Percentiles rank a stretch among this genome's conserved stretches.
Evolutionary conservation across 1,140 invertebrate species (phyloP).

Genomic region (Eulimnadia texana): DNA sequence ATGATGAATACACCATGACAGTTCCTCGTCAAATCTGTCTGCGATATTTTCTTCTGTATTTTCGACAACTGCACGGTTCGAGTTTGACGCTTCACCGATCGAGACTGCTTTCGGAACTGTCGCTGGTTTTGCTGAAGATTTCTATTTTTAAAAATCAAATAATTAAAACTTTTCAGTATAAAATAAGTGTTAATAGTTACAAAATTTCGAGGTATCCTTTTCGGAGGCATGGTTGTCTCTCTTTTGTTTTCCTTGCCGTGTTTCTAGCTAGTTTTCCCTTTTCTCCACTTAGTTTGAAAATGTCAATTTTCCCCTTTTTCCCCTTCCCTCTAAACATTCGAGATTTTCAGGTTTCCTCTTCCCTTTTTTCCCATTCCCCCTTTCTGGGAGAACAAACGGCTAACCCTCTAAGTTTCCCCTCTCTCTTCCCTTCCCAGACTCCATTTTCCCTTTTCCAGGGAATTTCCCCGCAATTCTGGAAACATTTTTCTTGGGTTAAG

Average conservation of each 20-base stretch:
- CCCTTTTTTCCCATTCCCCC: background rate
- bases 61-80: too few relatives aligned
- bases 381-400: background rate
- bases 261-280: too few relatives aligned
- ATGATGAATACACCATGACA: constrained; percentile 1
- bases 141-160: background rate
- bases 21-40: background rate
- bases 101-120: background rate
- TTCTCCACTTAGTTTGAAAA: too few relatives aligned
- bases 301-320: background rate
- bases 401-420: background rate
- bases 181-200: background rate
- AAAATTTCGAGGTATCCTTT: background rate
- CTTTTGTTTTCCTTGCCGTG: background rate
- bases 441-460: too few relatives aligned
- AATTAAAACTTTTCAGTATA: background rate
- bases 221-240: background rate
- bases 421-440: too few relatives aligned
- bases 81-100: too few relatives aligned
- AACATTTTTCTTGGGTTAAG: too few relatives aligned
- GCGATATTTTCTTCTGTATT: background rate
- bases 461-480: too few relatives aligned
- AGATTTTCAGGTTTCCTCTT: background rate
- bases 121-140: background rate
- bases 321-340: background rate